phyloP scores from a whole-genome alignment of 1,140 invertebrate genomes.

The Nymphalis io region DNA sequence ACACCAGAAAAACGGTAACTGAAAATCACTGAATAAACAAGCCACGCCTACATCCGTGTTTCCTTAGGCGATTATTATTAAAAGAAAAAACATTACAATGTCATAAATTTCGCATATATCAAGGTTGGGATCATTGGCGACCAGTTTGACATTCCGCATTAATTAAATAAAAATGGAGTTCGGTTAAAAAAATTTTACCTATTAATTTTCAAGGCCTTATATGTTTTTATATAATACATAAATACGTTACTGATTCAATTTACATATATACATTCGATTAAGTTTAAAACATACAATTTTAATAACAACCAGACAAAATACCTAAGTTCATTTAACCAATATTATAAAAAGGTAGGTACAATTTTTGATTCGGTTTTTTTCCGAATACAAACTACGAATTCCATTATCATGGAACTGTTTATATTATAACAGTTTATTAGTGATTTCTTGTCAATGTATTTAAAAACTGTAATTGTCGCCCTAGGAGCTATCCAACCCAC shows the following conservation, averaged over 20 bases:
- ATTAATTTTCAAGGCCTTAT: constrained; percentile 21
- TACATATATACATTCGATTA: constrained; percentile 13
- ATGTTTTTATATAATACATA: constrained; percentile 11
- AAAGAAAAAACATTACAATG: constrained; percentile 20
- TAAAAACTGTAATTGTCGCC: too few species aligned
- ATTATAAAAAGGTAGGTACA: too few species aligned
- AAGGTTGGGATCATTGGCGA: constrained; percentile 22
- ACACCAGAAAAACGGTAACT: too few species aligned
- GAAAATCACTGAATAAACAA: not conserved
- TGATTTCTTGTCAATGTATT: too few species aligned
- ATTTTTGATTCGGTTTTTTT: too few species aligned
- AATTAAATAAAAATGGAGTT: constrained; percentile 13
- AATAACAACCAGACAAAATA: not conserved
- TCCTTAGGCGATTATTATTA: constrained; percentile 22
- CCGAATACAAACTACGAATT: too few species aligned
- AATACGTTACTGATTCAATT: not conserved
- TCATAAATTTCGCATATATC: constrained; percentile 34
- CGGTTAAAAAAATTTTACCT: constrained; percentile 8
- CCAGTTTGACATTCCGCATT: constrained; percentile 24
- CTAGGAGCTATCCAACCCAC: too few species aligned
- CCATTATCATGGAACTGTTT: too few species aligned
- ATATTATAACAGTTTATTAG: too few species aligned
- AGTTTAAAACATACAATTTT: not conserved
- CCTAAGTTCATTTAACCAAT: not conserved
- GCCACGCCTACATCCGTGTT: constrained; percentile 26